A percentile compares a stretch with the other conserved stretches of the same genome.
phyloP scores from a whole-genome alignment of 2,113 vertebrate species.

The Ginglymostoma cirratum region DNA sequence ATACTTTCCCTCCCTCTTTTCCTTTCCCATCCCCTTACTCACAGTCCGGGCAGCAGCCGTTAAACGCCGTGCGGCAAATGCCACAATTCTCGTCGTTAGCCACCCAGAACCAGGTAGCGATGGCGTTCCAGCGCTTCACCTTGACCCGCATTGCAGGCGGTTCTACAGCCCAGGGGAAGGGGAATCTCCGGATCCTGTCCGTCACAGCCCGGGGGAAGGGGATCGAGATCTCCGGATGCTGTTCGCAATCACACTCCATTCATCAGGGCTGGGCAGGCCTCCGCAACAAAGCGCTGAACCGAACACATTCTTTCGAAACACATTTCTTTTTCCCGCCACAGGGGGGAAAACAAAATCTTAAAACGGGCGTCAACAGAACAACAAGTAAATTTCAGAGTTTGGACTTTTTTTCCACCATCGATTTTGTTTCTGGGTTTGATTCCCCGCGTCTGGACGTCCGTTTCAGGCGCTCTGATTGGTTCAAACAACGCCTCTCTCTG shows the following conservation, averaged over 20 bases:
- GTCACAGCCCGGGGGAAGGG: not conserved
- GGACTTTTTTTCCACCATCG: not conserved
- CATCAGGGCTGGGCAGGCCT: not conserved
- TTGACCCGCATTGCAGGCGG: not conserved
- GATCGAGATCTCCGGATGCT: not conserved
- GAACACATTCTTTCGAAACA: too few species aligned
- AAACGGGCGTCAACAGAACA: too few species aligned
- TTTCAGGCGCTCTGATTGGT: not conserved
- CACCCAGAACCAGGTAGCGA: slow-evolving; percentile 93
- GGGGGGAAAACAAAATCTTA: too few species aligned
- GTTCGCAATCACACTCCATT: not conserved
- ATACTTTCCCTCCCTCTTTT: too few species aligned
- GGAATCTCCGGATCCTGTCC: not conserved
- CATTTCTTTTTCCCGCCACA: too few species aligned
- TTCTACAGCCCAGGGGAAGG: not conserved
- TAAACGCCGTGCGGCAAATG: slow-evolving; percentile 90
- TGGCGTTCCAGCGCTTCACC: slow-evolving; percentile 64
- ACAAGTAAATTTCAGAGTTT: not conserved
- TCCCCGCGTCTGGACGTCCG: not conserved
- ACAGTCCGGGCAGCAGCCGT: slow-evolving; percentile 95
- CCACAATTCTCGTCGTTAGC: slow-evolving; percentile 96
- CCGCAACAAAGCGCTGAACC: too few species aligned
- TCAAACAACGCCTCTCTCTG: not conserved
- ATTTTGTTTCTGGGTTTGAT: not conserved
- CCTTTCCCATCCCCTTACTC: slow-evolving; percentile 47